phyloP scores from a whole-genome alignment of 2,797 vertebrate genomes.

The Clarias platycephalus region DNA sequence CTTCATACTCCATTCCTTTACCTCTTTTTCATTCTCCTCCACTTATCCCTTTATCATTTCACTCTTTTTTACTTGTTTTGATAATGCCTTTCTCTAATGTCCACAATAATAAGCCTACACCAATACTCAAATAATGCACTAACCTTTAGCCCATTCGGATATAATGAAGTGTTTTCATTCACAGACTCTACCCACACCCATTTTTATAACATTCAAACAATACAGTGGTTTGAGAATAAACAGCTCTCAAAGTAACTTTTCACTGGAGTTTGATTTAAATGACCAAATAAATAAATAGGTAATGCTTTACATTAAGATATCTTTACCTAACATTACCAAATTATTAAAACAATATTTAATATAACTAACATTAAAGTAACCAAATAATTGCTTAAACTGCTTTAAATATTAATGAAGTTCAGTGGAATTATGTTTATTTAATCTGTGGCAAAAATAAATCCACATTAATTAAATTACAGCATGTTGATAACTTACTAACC shows the following conservation, averaged over 20 bases:
- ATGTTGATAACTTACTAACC: background rate
- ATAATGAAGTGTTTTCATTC: constrained; percentile 11
- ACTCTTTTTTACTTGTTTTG: background rate
- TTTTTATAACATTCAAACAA: background rate
- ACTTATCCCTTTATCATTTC: background rate
- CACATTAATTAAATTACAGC: background rate
- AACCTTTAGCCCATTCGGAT: background rate
- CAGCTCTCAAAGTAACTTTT: background rate
- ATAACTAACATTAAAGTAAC: background rate
- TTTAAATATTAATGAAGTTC: background rate
- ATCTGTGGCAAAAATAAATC: background rate
- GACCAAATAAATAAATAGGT: background rate
- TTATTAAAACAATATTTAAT: too few species aligned
- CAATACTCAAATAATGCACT: background rate
- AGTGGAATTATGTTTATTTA: background rate
- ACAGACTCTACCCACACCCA: background rate
- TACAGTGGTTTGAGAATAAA: background rate
- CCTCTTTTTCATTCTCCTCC: background rate
- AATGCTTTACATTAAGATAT: background rate
- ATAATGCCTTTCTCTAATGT: background rate
- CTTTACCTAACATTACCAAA: background rate
- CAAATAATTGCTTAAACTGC: background rate
- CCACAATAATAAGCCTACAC: background rate
- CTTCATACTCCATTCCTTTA: background rate
- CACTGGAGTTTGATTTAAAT: background rate